Evolutionary conservation across 2,888 invertebrate species (phyloP), one percentile per base, ranked within the genome.

Genomic region (Idaea dimidiata): DNA sequence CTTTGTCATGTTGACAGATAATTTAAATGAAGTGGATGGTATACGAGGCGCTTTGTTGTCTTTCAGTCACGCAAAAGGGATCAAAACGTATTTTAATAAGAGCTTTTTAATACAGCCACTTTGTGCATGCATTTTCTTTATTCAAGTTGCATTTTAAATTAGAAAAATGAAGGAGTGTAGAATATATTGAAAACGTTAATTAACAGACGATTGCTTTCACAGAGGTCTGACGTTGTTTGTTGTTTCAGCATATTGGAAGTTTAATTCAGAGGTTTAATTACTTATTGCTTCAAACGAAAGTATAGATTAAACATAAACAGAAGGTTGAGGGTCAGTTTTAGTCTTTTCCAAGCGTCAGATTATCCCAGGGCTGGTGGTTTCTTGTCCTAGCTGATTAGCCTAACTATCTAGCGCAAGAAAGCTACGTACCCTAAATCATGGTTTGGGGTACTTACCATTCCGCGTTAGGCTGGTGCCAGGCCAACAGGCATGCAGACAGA

Each of bases 21-120:
- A 69, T 70, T 72, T 70, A 72, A 67, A 72, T 72, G 68, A 72
- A 70, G 71, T 65, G 68, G 69, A 69, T 66, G 65, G 63, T 66
- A 65, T 56, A 7, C 18, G 65, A 61, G 59, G 60, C 54, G 59
- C 63, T 64, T 66, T 65, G 61, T 62, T 65, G 62, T 65, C 57
- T 16, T 32, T 64, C 64, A 56, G 56, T 56, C 59, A 65, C 64
- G 63, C 62, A 62, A 65, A 68, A 61, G 70, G 67, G 68, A 64
- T 67, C 65, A 57, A 62, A 66, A 59, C 67, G 62, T 69, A 61
- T 67, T 68, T 69, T 64, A 61, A 56, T 56, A 56, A 18, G 56
- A 18, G 56, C 56, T 17, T 16, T 56, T 54, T 56, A 17, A 18
- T 56, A 56, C 43, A 43, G 56, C 14, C 10, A 43, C 56, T 56